Base-by-base conservation (phyloP, 2,888 invertebrate genomes). In the Drosophila paramelanica region DNA sequence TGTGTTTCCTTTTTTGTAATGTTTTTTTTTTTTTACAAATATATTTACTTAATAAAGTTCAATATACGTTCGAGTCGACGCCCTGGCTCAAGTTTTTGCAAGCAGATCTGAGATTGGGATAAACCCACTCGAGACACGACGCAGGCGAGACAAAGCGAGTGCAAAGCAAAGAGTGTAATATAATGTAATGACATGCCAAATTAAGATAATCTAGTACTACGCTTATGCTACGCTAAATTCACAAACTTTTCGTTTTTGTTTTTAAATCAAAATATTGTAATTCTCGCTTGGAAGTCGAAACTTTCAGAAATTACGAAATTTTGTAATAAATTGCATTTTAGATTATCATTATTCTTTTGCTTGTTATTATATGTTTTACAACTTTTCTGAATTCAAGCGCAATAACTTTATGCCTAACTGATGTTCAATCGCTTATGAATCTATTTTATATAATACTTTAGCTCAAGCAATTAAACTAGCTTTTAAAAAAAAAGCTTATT, bases 11-110 rank as follows among this genome's bases (percentile, higher is more conserved):
- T 20, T 45, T 50, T 59, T 49, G 23, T 17, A 58, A 23, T 51
- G 53, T 68, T 39, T 46, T 41, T 47, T 39, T 46, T 41, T 47
- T 47, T 64, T 52, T 51, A 11, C 13, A 50, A 49, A 50, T 59
- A 77, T 49, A 73, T 78, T 70, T 77, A 23, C 49, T 46, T 78
- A 78, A 60, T 77, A 74, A 77, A 70, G 60, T 77, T 69, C 41
- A 61, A 57, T 78, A 59, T 47, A 43, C 45, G 46, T 66, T 73
- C 41, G 27, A 66, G 45, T 25, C 14, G 49, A 51, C 14, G 17
- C 31, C 5, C 36, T 43, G 11, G n/a, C 23, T 13, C 25, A 14
- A 39, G 5, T 25, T 6, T 10, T 46, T 33, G 17, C 7, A 42
- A 23, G 27, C 4, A 31, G 45, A 66, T 71, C 20, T 38, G 14